Evolutionary conservation across 1,140 invertebrate genomes (phyloP), one percentile per base, ranked within the genome.

Genomic region (Drosophila gunungcola): DNA sequence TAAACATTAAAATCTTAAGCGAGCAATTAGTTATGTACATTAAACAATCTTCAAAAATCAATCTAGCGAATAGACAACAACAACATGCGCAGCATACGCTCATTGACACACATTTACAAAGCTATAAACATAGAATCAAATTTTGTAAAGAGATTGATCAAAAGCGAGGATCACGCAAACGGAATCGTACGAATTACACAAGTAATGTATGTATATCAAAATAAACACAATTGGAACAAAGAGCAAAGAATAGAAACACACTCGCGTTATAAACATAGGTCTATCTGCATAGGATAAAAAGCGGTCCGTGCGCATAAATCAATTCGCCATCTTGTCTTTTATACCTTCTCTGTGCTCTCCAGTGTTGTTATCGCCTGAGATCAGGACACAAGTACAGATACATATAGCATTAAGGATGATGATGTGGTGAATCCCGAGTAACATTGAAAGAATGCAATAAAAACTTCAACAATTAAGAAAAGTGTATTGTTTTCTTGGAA

Each of bases 11-110:
- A 75, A 41, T 56, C 52, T 21, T 75, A 75, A 57, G 72, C 39
- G 41, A 76, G 46, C 45, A 75, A 75, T 75, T 76, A 75, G 73
- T 75, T 75, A 75, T 75, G 72, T 75, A 76, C 62, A 57, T 76
- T 76, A 73, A 72, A 49, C 48, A 46, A 54, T 46, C 48, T 52
- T 54, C 54, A 67, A 73, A 27, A 61, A 64, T 29, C 61, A 29
- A 68, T 64, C 38, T 57, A 57, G 49, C 36, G 27, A 56, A 54
- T 68, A 57, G 48, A 54, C 52, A 74, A 41, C 32, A 51, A 72
- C 39, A 51, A 29, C 53, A 55, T 52, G 36, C 27, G 38, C 68
- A 36, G 25, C 42, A 56, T 1, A 21, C 16, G 12, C 43, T 16
- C 46, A 65, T 21, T 21, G 16, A 21, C 16, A 16, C n/a, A 38